Percentiles rank a stretch among this genome's conserved stretches.
phyloP scores from a whole-genome alignment of 1,140 invertebrate genomes.

The Nixonia krombeini region DNA sequence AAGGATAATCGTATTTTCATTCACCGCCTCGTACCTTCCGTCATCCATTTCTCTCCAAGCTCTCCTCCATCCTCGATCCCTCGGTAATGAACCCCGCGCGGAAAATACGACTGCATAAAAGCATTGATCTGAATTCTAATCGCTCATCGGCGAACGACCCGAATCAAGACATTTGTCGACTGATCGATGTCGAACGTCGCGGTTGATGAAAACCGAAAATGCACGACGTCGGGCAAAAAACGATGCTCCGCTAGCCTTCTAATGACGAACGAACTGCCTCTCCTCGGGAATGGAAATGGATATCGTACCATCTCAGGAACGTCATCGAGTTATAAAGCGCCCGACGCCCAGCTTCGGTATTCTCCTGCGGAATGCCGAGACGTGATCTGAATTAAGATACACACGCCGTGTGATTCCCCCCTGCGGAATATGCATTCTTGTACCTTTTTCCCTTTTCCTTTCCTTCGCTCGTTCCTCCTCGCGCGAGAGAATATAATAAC shows the following conservation, averaged over 20 bases:
- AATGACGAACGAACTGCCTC: conserved; percentile 23
- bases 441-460: conserved; percentile 16
- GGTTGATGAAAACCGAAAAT: neutral
- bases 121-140: no score
- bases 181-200: no score
- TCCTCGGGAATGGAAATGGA: conserved; percentile 20
- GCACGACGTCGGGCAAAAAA: no score
- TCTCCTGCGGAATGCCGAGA: conserved; percentile 34
- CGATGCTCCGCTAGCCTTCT: no score
- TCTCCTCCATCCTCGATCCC: no score
- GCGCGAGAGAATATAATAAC: conserved; percentile 34
- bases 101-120: no score
- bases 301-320: conserved; percentile 32
- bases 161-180: no score
- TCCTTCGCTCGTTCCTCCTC: conserved; percentile 4
- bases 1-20: no score
- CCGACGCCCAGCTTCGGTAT: conserved; percentile 34
- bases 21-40: no score
- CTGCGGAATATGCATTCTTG: conserved; percentile 36
- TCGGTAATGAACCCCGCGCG: no score
- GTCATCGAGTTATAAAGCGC: conserved; percentile 47
- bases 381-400: conserved; percentile 44
- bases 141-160: no score
- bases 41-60: no score
- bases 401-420: conserved; percentile 18